Percentiles rank a stretch among this genome's conserved stretches.
phyloP scores from a whole-genome alignment of 2,113 vertebrate genomes.

The Gallinago paraguaiae region DNA sequence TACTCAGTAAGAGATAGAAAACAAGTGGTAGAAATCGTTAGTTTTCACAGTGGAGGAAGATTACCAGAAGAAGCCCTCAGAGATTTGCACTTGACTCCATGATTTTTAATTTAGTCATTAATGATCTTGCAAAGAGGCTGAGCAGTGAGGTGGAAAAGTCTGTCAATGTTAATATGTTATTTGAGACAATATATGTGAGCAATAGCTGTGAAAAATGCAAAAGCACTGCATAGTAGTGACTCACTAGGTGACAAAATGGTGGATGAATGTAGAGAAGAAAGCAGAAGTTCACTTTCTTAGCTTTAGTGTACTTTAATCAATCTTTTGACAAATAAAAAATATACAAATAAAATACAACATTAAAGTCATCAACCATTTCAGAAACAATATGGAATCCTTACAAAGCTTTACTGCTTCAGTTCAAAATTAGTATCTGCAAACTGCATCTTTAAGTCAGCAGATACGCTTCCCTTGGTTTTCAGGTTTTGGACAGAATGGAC shows the following conservation, averaged over 20 bases:
- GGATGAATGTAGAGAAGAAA: neutral
- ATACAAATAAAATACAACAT: neutral
- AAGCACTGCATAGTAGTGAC: neutral
- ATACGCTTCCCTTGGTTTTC: neutral
- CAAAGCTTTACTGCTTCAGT: neutral
- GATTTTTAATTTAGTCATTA: slow-evolving; percentile 25
- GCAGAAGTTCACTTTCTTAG: neutral
- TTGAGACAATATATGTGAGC: neutral
- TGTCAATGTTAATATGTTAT: neutral
- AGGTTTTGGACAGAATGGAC: neutral
- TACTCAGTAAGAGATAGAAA: neutral
- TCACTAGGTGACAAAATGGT: neutral
- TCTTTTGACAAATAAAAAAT: neutral
- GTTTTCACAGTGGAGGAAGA: neutral
- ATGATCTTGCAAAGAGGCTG: neutral
- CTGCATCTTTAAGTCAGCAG: neutral
- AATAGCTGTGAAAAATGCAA: neutral
- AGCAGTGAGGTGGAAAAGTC: neutral
- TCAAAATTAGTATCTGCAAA: neutral
- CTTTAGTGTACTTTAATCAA: neutral
- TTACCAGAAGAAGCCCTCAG: neutral
- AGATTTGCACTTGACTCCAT: neutral
- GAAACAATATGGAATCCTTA: neutral
- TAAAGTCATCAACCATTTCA: neutral
- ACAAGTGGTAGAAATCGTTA: neutral